A percentile compares a stretch with the other conserved stretches of the same genome.
phyloP scores from a whole-genome alignment of 2,797 vertebrate species.

The Pangasius macronema region DNA sequence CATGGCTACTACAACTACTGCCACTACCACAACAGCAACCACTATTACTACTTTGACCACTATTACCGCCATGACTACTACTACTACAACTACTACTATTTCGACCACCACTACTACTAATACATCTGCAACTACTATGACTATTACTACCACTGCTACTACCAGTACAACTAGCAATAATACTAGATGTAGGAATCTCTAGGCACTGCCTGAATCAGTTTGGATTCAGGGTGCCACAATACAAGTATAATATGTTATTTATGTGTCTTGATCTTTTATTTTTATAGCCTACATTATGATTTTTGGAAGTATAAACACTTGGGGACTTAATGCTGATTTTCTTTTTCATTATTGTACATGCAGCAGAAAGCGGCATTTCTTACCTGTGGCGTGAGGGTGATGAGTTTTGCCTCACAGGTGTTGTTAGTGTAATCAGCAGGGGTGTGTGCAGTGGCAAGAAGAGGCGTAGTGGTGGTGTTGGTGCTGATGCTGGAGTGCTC shows the following conservation, averaged over 20 bases:
- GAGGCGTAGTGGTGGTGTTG: background rate
- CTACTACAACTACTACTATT: background rate
- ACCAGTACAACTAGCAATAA: background rate
- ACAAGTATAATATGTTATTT: background rate
- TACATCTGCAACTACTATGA: background rate
- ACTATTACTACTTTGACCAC: background rate
- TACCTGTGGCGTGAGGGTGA: constrained; percentile 76
- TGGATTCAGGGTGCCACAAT: background rate
- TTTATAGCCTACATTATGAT: background rate
- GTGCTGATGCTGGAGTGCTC: constrained; percentile 55
- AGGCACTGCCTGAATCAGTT: background rate
- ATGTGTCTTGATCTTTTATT: background rate
- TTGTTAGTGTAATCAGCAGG: constrained; percentile 2
- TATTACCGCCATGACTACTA: background rate
- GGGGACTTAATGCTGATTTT: background rate
- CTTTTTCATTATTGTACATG: background rate
- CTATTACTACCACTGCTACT: background rate
- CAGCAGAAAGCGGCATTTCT: constrained; percentile 16
- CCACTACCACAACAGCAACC: background rate
- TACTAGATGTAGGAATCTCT: background rate
- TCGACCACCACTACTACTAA: background rate
- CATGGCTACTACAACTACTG: background rate
- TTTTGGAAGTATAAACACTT: background rate
- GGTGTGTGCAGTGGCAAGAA: background rate
- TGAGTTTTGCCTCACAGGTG: constrained; percentile 60